Conservation (phyloP, 2,113 vertebrate genomes). For the Vireo altiloquus region DNA sequence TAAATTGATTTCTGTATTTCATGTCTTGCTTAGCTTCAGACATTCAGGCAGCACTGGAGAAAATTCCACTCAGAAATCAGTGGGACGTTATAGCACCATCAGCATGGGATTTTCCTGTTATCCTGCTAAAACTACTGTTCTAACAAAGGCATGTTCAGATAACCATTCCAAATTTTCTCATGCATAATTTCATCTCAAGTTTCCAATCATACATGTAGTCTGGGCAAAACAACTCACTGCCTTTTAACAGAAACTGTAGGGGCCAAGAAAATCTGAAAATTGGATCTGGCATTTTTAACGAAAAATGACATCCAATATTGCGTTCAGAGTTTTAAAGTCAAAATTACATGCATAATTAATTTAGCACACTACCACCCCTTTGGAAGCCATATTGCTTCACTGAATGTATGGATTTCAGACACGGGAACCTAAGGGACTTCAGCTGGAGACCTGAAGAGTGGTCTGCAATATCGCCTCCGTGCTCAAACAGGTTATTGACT, state of each 20-base stretch:
- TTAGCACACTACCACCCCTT: background rate
- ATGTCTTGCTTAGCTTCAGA: background rate
- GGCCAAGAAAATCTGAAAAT: background rate
- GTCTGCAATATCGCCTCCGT: background rate
- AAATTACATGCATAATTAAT: background rate
- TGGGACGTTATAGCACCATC: background rate
- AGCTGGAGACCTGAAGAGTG: background rate
- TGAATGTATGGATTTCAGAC: background rate
- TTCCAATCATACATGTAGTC: background rate
- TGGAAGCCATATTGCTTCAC: background rate
- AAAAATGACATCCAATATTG: background rate
- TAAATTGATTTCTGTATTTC: background rate
- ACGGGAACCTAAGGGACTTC: background rate
- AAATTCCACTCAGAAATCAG: background rate
- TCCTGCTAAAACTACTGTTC: constrained; percentile 1
- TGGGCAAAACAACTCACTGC: constrained; percentile 10
- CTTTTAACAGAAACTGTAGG: constrained; percentile 9
- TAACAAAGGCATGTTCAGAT: background rate
- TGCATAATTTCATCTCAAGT: background rate
- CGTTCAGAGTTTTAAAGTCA: background rate
- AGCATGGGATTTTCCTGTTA: background rate
- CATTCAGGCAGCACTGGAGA: background rate
- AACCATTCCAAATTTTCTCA: constrained; percentile 40
- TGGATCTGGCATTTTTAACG: background rate
- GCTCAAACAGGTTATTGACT: background rate